phyloP scores from a whole-genome alignment of 2,888 invertebrate species.

The Synergus japonicus region DNA sequence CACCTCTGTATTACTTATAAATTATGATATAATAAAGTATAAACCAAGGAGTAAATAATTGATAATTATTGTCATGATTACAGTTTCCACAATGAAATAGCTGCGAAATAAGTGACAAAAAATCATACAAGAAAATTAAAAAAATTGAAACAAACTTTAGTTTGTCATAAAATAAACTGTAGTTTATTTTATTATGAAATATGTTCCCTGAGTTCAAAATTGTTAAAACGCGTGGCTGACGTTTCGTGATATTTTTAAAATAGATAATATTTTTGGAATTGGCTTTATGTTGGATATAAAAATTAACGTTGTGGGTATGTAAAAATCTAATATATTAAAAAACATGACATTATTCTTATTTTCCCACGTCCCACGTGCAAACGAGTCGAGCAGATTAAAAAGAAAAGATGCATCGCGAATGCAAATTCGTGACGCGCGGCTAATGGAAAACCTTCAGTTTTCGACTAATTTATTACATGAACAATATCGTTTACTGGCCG shows the following conservation, averaged over 20 bases:
- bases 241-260: neutral
- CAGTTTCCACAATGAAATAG: no score
- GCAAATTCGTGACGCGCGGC: conserved; percentile 56
- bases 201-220: neutral
- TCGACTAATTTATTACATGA: conserved; percentile 57
- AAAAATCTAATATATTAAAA: neutral
- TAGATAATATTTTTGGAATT: neutral
- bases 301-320: neutral
- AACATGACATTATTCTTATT: conserved; percentile 17
- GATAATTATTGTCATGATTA: no score
- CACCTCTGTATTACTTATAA: neutral
- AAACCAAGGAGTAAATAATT: no score
- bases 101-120: no score
- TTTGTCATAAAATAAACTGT: neutral
- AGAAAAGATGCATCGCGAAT: conserved; percentile 56
- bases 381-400: conserved; percentile 36
- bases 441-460: conserved; percentile 57
- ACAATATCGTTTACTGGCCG: conserved; percentile 48
- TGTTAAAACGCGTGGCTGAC: neutral
- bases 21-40: no score
- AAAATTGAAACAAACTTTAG: neutral
- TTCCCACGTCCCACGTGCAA: neutral
- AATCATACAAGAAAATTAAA: no score
- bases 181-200: neutral
- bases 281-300: neutral